Percentiles rank a stretch among this genome's conserved stretches.
These are phyloP conservation scores for Betta splendens DNA, from an alignment of 2,797 vertebrate genomes.

Conservation along the genomic window DNA sequence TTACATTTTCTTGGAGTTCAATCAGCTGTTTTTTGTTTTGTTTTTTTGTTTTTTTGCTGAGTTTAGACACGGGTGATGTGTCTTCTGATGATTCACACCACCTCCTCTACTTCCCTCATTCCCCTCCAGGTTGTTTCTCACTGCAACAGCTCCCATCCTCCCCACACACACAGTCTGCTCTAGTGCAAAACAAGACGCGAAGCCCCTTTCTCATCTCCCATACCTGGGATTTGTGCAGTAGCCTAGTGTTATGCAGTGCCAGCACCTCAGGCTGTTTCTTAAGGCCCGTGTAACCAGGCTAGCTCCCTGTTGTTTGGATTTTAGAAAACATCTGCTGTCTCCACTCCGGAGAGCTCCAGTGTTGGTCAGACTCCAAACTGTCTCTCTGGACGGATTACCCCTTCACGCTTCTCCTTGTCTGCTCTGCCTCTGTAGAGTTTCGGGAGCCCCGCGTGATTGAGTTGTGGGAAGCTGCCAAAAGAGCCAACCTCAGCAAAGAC, in stretches of 20 bases:
- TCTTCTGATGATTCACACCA: constrained; percentile 25
- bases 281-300: not conserved
- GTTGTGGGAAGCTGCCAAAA: constrained; percentile 94
- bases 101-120: not conserved
- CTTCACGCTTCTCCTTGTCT: constrained; percentile 9
- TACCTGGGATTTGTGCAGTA: not conserved
- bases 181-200: not conserved
- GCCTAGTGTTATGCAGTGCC: not conserved
- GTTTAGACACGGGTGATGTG: constrained; percentile 22
- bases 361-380: constrained; percentile 19
- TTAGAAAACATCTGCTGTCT: constrained; percentile 13
- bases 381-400: constrained; percentile 23
- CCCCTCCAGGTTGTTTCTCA: constrained; percentile 24
- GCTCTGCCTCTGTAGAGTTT: constrained; percentile 82
- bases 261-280: constrained; percentile 11
- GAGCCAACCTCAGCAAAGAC: constrained; percentile 87
- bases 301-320: not conserved
- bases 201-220: not conserved
- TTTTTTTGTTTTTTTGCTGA: no score
- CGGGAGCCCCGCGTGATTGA: constrained; percentile 95
- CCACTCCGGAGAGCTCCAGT: not conserved
- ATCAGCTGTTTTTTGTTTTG: not conserved
- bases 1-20: not conserved
- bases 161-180: not conserved
- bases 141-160: constrained; percentile 6